A percentile compares a stretch with the other conserved stretches of the same genome.
Conservation (phyloP, 1,140 invertebrate genomes). For the Cotesia chilonis region DNA sequence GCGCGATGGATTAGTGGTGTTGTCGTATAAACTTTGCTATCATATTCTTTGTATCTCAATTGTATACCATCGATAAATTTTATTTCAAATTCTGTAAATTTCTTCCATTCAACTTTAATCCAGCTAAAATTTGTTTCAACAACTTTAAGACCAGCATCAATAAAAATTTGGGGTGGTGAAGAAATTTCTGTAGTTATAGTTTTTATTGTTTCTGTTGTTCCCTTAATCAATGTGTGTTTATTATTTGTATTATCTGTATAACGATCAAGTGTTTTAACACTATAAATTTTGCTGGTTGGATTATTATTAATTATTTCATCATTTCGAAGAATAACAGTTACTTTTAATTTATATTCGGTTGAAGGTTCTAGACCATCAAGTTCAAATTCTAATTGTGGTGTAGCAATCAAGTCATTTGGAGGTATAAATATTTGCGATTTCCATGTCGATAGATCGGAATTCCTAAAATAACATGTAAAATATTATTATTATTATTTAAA, state of each 20-base stretch:
- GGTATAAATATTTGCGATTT: conserved; percentile 84
- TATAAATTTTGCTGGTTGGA: conserved; percentile 77
- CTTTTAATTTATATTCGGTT: conserved; percentile 83
- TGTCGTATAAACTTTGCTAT: conserved; percentile 76
- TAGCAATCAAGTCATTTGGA: conserved; percentile 83
- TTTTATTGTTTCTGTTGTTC: too few species aligned
- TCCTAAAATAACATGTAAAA: conserved; percentile 60
- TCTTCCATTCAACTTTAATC: conserved; percentile 81
- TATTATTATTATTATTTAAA: neutral
- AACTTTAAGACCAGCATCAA: conserved; percentile 77
- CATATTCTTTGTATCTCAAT: conserved; percentile 75
- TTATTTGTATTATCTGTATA: conserved; percentile 54
- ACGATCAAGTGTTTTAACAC: conserved; percentile 70
- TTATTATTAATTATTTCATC: conserved; percentile 69
- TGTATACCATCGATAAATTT: conserved; percentile 79
- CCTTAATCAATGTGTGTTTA: conserved; percentile 48
- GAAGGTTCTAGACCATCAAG: conserved; percentile 78
- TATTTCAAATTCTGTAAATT: conserved; percentile 80
- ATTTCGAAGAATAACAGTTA: conserved; percentile 77
- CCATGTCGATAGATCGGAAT: conserved; percentile 77
- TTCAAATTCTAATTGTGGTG: conserved; percentile 84
- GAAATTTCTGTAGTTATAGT: conserved; percentile 46
- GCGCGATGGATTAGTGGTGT: conserved; percentile 81
- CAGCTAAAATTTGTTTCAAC: conserved; percentile 80
- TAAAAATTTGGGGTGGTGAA: conserved; percentile 72